Percentiles rank a stretch among this genome's conserved stretches.
These are phyloP conservation scores for Orthonychiurus folsomi DNA, from an alignment of 2,888 invertebrate species.

Conservation along the genomic window DNA sequence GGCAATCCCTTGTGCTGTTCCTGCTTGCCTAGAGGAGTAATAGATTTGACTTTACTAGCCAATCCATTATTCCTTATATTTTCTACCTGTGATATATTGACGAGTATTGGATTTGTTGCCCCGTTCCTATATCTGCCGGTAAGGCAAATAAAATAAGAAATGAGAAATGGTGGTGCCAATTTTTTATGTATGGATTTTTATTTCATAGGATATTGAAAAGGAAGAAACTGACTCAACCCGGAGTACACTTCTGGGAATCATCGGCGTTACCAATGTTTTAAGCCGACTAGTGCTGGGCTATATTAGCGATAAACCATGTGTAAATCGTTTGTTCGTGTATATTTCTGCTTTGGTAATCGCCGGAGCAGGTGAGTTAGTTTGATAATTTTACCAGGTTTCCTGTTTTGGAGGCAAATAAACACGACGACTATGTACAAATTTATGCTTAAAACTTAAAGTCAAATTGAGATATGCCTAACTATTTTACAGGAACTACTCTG, in stretches of 20 bases:
- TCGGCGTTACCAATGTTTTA: slow-evolving; percentile 1
- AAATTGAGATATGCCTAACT: no score
- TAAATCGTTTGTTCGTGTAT: slow-evolving; percentile 8
- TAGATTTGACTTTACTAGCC: no score
- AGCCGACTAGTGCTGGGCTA: slow-evolving; percentile 12
- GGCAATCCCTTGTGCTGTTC: no score
- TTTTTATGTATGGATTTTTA: no score
- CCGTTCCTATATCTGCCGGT: background rate
- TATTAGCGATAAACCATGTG: background rate
- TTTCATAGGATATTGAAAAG: slow-evolving; percentile 11
- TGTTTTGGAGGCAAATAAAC: background rate
- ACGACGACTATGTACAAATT: no score
- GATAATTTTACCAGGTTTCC: slow-evolving; percentile 2
- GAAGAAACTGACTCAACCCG: background rate
- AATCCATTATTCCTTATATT: background rate
- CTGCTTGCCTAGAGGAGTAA: no score
- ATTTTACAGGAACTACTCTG: no score
- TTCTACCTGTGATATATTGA: background rate
- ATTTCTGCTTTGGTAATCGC: background rate
- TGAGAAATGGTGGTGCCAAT: no score
- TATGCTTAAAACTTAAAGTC: no score
- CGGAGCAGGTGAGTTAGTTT: slow-evolving; percentile 9
- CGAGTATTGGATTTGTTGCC: background rate
- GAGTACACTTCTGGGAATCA: slow-evolving; percentile 1
- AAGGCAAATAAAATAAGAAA: background rate